phyloP scores from a whole-genome alignment of 2,113 vertebrate species.

The Nothobranchius furzeri region DNA sequence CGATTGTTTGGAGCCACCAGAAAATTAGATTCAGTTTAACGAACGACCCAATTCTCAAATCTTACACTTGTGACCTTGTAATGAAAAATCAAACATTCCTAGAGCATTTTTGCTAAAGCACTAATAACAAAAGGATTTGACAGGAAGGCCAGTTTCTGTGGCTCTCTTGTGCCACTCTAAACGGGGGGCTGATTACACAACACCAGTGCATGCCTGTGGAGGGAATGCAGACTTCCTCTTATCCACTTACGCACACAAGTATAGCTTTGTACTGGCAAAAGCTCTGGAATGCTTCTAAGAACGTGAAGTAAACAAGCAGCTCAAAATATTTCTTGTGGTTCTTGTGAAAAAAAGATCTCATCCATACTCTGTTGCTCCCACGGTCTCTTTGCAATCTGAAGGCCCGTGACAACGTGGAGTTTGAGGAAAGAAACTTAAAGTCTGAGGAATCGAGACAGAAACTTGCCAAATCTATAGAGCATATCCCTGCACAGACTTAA shows the following conservation, averaged over 20 bases:
- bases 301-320: constrained; percentile 72
- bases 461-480: too few species aligned
- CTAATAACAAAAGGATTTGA: not conserved
- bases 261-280: constrained; percentile 75
- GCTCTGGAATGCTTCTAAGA: constrained; percentile 75
- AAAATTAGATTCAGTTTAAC: too few species aligned
- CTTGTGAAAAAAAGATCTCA: constrained; percentile 15
- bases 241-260: constrained; percentile 79
- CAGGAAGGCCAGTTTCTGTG: constrained; percentile 10
- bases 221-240: constrained; percentile 81
- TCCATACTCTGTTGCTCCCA: constrained; percentile 25
- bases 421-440: constrained; percentile 13
- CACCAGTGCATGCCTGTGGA: constrained; percentile 67
- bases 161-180: constrained; percentile 44
- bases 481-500: too few species aligned
- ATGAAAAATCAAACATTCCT: constrained; percentile 5
- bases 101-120: not conserved
- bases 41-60: too few species aligned
- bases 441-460: not conserved
- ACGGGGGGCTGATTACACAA: constrained; percentile 74
- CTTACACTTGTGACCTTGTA: not conserved
- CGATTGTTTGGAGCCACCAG: too few species aligned
- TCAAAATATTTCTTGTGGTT: constrained; percentile 61
- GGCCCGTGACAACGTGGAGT: too few species aligned
- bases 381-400: constrained; percentile 5